Evolutionary conservation across 2,113 vertebrate species (phyloP).

Genomic region (Thamnaconus septentrionalis): DNA sequence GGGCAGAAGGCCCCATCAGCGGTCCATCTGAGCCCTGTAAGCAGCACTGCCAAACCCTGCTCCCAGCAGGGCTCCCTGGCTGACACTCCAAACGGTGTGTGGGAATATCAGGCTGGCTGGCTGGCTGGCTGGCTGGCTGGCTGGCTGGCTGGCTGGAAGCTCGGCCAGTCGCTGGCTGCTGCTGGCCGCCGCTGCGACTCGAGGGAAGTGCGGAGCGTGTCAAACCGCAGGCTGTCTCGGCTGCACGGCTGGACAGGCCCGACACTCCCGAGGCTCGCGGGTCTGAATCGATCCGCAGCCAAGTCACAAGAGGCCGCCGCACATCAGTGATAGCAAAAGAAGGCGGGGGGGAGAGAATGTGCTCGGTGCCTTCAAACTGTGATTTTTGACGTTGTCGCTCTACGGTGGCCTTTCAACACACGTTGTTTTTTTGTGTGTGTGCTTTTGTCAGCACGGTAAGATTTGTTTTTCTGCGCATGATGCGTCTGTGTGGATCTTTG

Average conservation of each 20-base stretch:
- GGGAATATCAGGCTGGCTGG: slow-evolving; percentile 35
- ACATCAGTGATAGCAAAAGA: too few species aligned
- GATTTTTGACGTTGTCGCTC: too few species aligned
- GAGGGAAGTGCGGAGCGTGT: slow-evolving; percentile 53
- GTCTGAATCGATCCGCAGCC: slow-evolving; percentile 51
- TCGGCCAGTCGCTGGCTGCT: slow-evolving; percentile 28
- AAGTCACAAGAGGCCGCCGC: slow-evolving; percentile 7
- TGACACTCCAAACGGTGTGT: slow-evolving; percentile 56
- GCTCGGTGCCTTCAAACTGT: too few species aligned
- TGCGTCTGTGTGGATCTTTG: too few species aligned
- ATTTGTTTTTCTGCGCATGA: too few species aligned
- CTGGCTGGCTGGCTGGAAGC: background rate
- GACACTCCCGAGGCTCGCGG: slow-evolving; percentile 26
- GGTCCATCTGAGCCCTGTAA: slow-evolving; percentile 65
- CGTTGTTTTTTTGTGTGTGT: too few species aligned
- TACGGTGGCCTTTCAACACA: too few species aligned
- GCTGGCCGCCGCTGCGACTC: background rate
- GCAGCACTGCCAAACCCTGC: slow-evolving; percentile 58
- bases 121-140: background rate
- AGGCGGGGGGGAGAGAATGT: too few species aligned
- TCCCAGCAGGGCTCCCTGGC: slow-evolving; percentile 55
- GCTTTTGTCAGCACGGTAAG: too few species aligned
- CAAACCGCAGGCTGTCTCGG: slow-evolving; percentile 57
- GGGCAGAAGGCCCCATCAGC: slow-evolving; percentile 67
- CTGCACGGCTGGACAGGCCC: slow-evolving; percentile 46